Percentiles rank a stretch among this genome's conserved stretches.
These are phyloP conservation scores for Progne subis DNA, from an alignment of 2,113 vertebrate genomes.

Conservation along the genomic window DNA sequence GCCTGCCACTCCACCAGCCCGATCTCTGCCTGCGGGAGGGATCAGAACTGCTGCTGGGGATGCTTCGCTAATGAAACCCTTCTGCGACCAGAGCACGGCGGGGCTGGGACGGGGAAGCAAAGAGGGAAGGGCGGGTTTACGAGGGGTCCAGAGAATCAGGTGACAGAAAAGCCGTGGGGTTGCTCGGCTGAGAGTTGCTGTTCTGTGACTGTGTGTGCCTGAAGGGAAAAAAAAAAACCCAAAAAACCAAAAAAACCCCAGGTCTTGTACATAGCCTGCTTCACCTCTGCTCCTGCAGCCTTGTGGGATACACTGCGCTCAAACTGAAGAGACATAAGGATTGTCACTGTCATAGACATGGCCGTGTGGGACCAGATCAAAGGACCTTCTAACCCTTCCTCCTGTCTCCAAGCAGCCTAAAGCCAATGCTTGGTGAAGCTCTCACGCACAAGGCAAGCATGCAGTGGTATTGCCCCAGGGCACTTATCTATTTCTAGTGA, in stretches of 20 bases:
- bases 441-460: background rate
- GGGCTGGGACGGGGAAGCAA: background rate
- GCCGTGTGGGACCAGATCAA: background rate
- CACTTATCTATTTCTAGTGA: background rate
- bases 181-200: background rate
- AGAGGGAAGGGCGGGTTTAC: background rate
- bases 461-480: background rate
- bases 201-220: background rate
- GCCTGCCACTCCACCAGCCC: background rate
- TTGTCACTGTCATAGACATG: background rate
- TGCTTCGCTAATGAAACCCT: background rate
- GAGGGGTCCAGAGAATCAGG: background rate
- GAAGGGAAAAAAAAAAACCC: too few relatives aligned
- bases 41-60: background rate
- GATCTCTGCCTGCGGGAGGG: background rate
- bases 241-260: too few relatives aligned
- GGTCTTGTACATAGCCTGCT: fast-evolving
- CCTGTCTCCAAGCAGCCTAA: background rate
- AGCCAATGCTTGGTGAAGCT: background rate
- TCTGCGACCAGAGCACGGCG: background rate
- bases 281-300: background rate
- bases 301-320: background rate
- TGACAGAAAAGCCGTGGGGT: background rate
- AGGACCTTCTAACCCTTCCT: background rate
- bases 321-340: background rate